Evolutionary conservation across 2,797 vertebrate genomes (phyloP), one percentile per base, ranked within the genome.

Genomic region (Streptopelia turtur): DNA sequence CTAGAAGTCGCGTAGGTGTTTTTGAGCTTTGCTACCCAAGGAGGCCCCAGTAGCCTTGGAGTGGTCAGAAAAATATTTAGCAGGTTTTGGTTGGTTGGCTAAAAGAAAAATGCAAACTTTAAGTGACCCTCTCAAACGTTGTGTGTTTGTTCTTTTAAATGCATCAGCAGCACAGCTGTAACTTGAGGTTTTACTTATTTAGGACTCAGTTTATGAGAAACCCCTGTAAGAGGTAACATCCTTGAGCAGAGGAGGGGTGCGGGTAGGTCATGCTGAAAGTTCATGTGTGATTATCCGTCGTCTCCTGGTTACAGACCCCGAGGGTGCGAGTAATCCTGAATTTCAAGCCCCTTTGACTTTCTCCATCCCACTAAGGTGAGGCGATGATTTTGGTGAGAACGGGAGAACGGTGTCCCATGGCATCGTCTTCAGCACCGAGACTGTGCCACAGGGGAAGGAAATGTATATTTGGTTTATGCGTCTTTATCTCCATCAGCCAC

Each of bases 141-240:
- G 11, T 7, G 2, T 10, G 9, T 23, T 9, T n/a, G 27, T 31
- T 20, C 39, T 39, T 41, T 15, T 21, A 13, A 35, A 27, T 0
- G 14, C 28, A n/a, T 47, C 35, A 25, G 33, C 65, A 75, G 31
- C 41, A 27, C 41, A 27, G 13, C 13, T 9, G 3, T 43, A 39
- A 59, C 35, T 31, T 52, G 41, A 8, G 10, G 6, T 23, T 89
- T 70, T 79, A 15, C 24, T 71, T 57, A 16, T 55, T 57, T 59
- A 53, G 75, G 28, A 23, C 11, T 90, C 23, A 13, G 0, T 39
- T 72, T 50, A 5, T 10, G 39, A 86, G 66, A 63, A 80, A 10
- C 5, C 2, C 0, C 0, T 23, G 15, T 15, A 43, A 47, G 22
- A 63, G 65, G 43, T 18, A 35, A 22, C 0, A 0, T 74, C 37